phyloP scores from a whole-genome alignment of 2,113 vertebrate species.

The Callocephalon fimbriatum region DNA sequence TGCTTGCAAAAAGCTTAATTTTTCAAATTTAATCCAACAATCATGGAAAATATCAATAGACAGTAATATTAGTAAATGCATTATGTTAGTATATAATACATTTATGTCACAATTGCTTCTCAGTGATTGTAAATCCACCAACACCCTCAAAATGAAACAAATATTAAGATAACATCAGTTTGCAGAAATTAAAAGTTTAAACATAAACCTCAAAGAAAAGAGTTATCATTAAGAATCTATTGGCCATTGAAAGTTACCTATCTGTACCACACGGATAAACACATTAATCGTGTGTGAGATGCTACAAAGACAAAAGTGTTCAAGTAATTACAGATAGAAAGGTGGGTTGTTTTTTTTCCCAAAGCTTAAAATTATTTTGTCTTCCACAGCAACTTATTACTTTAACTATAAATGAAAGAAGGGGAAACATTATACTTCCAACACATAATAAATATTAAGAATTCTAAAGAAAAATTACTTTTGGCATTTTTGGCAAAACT shows the following conservation, averaged over 20 bases:
- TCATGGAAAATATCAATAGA: conserved; percentile 39
- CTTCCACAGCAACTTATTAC: background rate
- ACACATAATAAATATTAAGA: background rate
- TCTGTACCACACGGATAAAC: background rate
- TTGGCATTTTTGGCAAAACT: background rate
- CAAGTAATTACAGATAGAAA: background rate
- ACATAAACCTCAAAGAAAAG: background rate
- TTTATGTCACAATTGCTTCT: conserved; percentile 58
- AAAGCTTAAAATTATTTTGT: background rate
- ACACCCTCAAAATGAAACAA: conserved; percentile 69
- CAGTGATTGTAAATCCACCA: conserved; percentile 71
- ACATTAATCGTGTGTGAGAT: background rate
- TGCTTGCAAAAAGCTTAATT: background rate
- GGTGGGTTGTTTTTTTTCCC: fast-evolving
- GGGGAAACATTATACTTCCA: background rate
- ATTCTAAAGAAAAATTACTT: background rate
- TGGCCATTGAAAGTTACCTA: background rate
- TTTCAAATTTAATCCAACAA: conserved; percentile 13
- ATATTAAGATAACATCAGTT: conserved; percentile 45
- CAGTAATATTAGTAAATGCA: conserved; percentile 22
- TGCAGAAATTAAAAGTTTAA: background rate
- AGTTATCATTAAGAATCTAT: background rate
- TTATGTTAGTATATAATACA: background rate
- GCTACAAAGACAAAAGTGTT: background rate
- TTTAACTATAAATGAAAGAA: background rate